Base-by-base conservation (phyloP, 2,888 invertebrate species). In the Trachelus tabidus region DNA sequence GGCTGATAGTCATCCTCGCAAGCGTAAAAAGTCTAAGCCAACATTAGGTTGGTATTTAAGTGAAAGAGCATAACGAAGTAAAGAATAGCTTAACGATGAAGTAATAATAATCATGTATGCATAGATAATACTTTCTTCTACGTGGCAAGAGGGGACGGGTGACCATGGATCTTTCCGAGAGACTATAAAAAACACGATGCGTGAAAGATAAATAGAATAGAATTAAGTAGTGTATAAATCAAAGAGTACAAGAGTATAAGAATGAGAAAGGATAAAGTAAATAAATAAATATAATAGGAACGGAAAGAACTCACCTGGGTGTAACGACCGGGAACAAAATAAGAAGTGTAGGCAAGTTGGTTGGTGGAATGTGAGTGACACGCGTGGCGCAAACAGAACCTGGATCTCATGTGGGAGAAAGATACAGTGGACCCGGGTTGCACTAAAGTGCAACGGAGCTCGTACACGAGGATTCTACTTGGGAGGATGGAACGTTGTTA, bases 251-350 rank as follows among this genome's bases (percentile, higher is more conserved):
- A 56, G 56, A 56, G 56, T 56, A 56, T 15, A 9, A 56, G 56
- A 56, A 37, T 34, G 68, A 68, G 34, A 71, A 68, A 69, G 31
- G n/a, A 31, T 23, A 35, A 73, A 78, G 75, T 74, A 69, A 76
- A 71, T 68, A 35, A 75, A 69, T 56, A 73, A 78, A 84, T 76
- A 84, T 76, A 80, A 84, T 81, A 80, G 80, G 80, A 81, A 83
- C 79, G 76, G 79, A 81, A 76, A 80, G 76, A 86, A 89, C 90
- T 90, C 88, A 90, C 90, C 90, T 90, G 86, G 80, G 82, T 83
- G 83, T 82, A 83, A 87, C 83, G 86, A 87, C 86, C 88, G 86
- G 56, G 87, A 85, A 86, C 86, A 88, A 89, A 90, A 89, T 85
- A 89, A 87, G 85, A 86, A 88, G 88, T 84, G 85, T 56, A 56